Evolutionary conservation across 2,797 vertebrate species (phyloP).

Genomic region (Epinephelus awoara): DNA sequence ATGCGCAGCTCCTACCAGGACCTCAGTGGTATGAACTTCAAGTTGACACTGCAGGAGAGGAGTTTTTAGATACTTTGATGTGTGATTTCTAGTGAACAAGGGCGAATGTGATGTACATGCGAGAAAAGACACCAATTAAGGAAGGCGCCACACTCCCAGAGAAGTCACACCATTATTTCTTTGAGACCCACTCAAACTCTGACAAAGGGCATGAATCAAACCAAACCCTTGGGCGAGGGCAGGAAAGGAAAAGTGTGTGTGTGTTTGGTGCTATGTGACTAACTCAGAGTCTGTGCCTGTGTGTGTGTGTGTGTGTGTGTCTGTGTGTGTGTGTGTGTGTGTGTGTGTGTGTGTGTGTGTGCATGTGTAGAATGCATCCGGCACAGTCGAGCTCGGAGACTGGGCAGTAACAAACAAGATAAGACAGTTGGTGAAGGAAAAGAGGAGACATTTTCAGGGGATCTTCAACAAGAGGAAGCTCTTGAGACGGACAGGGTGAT

Average conservation of each 20-base stretch:
- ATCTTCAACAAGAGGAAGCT: conserved; percentile 53
- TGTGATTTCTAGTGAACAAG: conserved; percentile 78
- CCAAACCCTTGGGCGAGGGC: conserved; percentile 78
- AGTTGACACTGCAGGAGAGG: conserved; percentile 65
- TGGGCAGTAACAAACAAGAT: conserved; percentile 72
- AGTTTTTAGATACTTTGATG: conserved; percentile 76
- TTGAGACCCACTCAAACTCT: conserved; percentile 79
- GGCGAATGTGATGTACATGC: conserved; percentile 77
- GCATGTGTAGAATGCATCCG: conserved; percentile 33
- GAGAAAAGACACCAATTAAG: conserved; percentile 83
- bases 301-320: conserved; percentile 12
- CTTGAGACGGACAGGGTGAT: conserved; percentile 52
- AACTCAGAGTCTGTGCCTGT: conserved; percentile 10
- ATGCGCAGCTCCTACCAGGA: conserved; percentile 46
- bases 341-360: conserved; percentile 12
- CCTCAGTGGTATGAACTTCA: conserved; percentile 56
- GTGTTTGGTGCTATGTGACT: conserved; percentile 8
- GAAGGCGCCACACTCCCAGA: conserved; percentile 68
- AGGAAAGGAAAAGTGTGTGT: conserved; percentile 55
- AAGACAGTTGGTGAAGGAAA: conserved; percentile 65
- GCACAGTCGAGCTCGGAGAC: conserved; percentile 49
- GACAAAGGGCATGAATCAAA: conserved; percentile 82
- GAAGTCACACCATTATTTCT: conserved; percentile 81
- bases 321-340: conserved; percentile 30
- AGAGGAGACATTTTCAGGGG: conserved; percentile 45